Base-by-base conservation (phyloP, 2,888 invertebrate genomes). In the Scaptomyza tumidula region DNA sequence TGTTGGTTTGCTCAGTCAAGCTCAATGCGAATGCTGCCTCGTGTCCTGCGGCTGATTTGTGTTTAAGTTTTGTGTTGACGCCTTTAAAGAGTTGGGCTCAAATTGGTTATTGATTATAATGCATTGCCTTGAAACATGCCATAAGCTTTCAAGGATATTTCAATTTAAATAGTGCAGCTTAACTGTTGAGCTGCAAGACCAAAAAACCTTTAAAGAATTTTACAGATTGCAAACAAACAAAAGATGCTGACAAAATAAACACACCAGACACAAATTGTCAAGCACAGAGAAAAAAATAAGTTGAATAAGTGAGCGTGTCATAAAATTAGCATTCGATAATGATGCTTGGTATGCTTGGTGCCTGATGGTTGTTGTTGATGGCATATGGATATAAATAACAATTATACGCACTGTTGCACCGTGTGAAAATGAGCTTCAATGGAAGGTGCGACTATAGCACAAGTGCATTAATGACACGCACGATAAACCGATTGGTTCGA, bases 281-380 rank as follows among this genome's bases (percentile, higher is more conserved):
- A 37, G 62, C 33, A 35, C 35, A 54, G 53, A 16, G 37, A 19
- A 45, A 27, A 48, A 48, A 68, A 63, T 31, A 35, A 35, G 0
- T 9, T 16, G 3, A 16, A 7, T 16, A 39, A 14, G 53, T 55
- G 41, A 46, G 55, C 45, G 55, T 45, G 52, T 24, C 41, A 64
- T 66, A 59, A 76, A 84, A 83, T 88, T 89, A 89, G 87, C 89
- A 89, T 89, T 80, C 89, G 77, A 87, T 88, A 88, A 88, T 88
- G 83, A 80, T 72, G 88, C 67, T 57, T 63, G 67, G 62, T 59
- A 80, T 72, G 88, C 67, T 57, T 63, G 67, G 62, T 59, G 64
- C 60, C 54, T 65, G 80, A 62, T 50, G 80, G 57, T 68, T 78
- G 67, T 68, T 78, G 67, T 78, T 61, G 79, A 68, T 74, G 78